Conservation (phyloP, 2,797 vertebrate genomes). For the Falco peregrinus region DNA sequence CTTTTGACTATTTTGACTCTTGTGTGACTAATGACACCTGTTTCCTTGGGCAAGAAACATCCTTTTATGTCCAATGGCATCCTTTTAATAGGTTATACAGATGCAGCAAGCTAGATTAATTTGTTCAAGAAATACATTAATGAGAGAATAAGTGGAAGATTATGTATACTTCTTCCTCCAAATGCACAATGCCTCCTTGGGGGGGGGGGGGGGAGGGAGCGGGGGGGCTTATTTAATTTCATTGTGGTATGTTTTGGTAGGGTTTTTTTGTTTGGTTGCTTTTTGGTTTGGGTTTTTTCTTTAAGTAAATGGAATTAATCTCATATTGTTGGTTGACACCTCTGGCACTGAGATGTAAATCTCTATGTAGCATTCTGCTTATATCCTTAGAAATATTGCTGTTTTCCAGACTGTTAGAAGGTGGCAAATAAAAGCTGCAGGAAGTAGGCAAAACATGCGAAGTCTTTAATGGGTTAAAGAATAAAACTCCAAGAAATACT, state of each 20-base stretch:
- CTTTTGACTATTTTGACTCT: neutral
- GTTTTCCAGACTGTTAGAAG: neutral
- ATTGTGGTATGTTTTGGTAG: neutral
- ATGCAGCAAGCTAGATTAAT: neutral
- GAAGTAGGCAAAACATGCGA: neutral
- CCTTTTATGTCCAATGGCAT: neutral
- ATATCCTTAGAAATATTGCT: neutral
- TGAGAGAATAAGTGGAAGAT: neutral
- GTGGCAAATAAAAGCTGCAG: neutral
- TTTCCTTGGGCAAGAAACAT: neutral
- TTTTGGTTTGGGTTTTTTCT: neutral
- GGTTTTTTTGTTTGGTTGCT: neutral
- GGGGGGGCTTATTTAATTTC: neutral
- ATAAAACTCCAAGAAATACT: neutral
- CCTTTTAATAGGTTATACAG: neutral
- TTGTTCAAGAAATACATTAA: neutral
- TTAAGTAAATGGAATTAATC: neutral
- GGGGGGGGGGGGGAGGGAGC: neutral
- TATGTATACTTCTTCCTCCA: neutral
- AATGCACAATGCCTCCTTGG: neutral
- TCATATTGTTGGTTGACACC: rapidly evolving
- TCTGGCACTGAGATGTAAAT: neutral
- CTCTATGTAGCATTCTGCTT: neutral
- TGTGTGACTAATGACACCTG: no score
- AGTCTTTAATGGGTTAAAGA: conserved; percentile 22